phyloP scores from a whole-genome alignment of 2,888 invertebrate species.

The Drosophila merina region DNA sequence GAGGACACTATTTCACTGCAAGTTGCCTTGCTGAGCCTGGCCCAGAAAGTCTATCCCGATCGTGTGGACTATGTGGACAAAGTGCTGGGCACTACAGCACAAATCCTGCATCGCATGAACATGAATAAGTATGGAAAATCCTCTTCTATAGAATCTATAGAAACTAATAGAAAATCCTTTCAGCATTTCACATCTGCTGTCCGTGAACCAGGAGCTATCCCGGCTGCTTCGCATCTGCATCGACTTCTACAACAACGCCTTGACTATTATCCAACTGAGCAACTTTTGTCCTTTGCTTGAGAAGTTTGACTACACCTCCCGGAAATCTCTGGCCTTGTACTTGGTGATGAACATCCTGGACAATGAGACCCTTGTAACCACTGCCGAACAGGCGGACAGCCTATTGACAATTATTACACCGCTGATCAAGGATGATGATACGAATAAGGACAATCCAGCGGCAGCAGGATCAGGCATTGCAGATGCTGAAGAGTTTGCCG shows the following conservation, averaged over 20 bases:
- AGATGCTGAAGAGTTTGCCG: conserved; percentile 97
- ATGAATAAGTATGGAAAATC: conserved; percentile 88
- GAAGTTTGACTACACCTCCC: conserved; percentile 94
- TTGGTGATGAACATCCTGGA: conserved; percentile 95
- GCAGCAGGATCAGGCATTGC: conserved; percentile 77
- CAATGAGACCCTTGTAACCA: conserved; percentile 93
- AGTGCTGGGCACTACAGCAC: conserved; percentile 95
- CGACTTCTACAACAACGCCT: conserved; percentile 96
- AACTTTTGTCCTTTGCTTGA: conserved; percentile 94
- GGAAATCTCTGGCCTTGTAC: conserved; percentile 94
- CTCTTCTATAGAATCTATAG: too few relatives aligned
- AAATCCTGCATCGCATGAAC: conserved; percentile 94
- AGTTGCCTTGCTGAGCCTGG: conserved; percentile 96
- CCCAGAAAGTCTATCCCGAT: conserved; percentile 98
- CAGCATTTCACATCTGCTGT: conserved; percentile 83
- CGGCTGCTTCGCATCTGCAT: conserved; percentile 97
- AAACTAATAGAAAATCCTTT: conserved; percentile 9
- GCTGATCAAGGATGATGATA: conserved; percentile 93
- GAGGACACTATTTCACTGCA: conserved; percentile 98
- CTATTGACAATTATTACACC: conserved; percentile 92
- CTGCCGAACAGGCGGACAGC: conserved; percentile 94
- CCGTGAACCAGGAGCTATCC: conserved; percentile 96
- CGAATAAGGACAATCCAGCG: conserved; percentile 85
- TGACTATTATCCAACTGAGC: conserved; percentile 93
- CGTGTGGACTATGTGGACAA: conserved; percentile 97